These are phyloP conservation scores for Argyrosomus japonicus DNA, from an alignment of 2,113 vertebrate genomes.

Conservation along the genomic window DNA sequence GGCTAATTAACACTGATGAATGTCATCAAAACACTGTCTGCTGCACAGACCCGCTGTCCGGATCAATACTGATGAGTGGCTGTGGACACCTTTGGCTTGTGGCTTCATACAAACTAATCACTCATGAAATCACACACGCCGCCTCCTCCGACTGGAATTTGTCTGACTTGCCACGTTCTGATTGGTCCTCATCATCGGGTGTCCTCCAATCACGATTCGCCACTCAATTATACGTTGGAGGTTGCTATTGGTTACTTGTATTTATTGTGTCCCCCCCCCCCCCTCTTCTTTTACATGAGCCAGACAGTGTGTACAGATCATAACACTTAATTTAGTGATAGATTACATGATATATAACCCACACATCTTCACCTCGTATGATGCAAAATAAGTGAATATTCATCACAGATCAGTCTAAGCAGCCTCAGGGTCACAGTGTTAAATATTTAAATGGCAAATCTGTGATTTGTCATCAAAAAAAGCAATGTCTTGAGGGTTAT, in stretches of 20 bases:
- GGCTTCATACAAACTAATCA: slow-evolving; percentile 66
- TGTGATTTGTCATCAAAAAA: not conserved
- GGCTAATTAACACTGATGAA: slow-evolving; percentile 49
- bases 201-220: slow-evolving; percentile 87
- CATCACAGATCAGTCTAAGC: not conserved
- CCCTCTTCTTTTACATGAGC: not conserved
- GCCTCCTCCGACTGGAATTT: slow-evolving; percentile 73
- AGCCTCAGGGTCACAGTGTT: not conserved
- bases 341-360: not conserved
- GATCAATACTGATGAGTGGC: slow-evolving; percentile 47
- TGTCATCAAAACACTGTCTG: slow-evolving; percentile 52
- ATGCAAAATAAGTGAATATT: not conserved
- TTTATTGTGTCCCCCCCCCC: not conserved
- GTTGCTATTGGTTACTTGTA: slow-evolving; percentile 73
- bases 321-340: not conserved
- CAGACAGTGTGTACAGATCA: not conserved
- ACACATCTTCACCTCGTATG: not conserved
- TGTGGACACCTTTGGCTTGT: not conserved
- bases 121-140: slow-evolving; percentile 21
- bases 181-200: slow-evolving; percentile 81
- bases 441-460: slow-evolving; percentile 4
- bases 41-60: slow-evolving; percentile 1
- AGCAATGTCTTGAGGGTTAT: not conserved
- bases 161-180: slow-evolving; percentile 89
- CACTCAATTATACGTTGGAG: slow-evolving; percentile 86